These are phyloP conservation scores for Lottia gigantea DNA, from an alignment of 2,888 invertebrate genomes.

Conservation along the genomic window DNA sequence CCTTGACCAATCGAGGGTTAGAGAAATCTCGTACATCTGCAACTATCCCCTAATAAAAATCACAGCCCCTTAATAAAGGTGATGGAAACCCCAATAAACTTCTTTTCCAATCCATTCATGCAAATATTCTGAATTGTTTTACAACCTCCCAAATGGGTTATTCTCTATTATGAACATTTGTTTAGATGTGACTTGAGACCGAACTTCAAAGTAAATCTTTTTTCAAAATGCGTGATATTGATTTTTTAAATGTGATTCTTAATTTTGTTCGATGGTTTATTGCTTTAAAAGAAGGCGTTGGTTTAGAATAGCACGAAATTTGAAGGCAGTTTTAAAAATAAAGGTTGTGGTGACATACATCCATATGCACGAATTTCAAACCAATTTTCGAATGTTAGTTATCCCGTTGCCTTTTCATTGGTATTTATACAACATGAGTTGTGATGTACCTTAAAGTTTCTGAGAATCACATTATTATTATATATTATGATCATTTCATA, in stretches of 20 bases:
- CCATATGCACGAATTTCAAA: too few relatives aligned
- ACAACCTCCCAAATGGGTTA: background rate
- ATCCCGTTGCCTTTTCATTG: too few relatives aligned
- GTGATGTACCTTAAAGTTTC: too few relatives aligned
- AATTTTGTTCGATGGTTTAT: too few relatives aligned
- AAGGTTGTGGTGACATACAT: too few relatives aligned
- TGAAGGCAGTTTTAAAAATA: too few relatives aligned
- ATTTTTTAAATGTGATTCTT: background rate
- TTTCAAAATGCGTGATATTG: background rate
- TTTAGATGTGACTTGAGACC: background rate
- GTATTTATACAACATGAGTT: too few relatives aligned
- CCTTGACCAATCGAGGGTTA: constrained; percentile 9
- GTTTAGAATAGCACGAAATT: too few relatives aligned
- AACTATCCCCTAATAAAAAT: background rate
- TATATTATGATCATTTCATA: too few relatives aligned
- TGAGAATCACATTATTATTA: too few relatives aligned
- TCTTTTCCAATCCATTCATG: background rate
- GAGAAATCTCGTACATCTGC: constrained; percentile 1
- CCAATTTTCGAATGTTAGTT: too few relatives aligned
- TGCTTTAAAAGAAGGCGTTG: too few relatives aligned
- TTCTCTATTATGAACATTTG: constrained; percentile 4
- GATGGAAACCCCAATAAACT: constrained; percentile 4
- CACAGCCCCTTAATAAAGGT: background rate
- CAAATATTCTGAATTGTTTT: background rate
- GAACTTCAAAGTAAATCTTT: constrained; percentile 7